Percentiles rank a stretch among this genome's conserved stretches.
Evolutionary conservation across 64 coral and sea anemone species (phyloP).

Genomic region (Pocillopora damicornis): DNA sequence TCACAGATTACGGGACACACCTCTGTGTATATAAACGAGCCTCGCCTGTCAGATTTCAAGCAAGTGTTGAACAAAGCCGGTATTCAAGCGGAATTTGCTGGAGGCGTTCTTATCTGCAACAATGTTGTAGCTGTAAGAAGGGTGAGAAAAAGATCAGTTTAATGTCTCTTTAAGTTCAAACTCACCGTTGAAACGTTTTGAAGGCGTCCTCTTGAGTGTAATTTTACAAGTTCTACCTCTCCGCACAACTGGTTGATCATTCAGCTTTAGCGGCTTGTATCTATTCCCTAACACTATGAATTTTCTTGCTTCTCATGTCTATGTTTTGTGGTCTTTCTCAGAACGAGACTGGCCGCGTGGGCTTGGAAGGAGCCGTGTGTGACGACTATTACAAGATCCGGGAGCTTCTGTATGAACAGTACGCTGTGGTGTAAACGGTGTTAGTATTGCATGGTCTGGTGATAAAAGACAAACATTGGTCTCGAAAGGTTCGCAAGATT

Average conservation of each 20-base stretch:
- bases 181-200: too few relatives aligned
- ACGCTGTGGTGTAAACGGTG: constrained; percentile 67
- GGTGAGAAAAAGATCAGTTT: constrained; percentile 48
- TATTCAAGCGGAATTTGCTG: constrained; percentile 96
- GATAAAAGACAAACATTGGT: too few relatives aligned
- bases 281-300: too few relatives aligned
- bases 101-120: constrained; percentile 96
- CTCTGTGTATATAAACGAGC: constrained; percentile 96
- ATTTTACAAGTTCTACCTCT: too few relatives aligned
- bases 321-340: constrained; percentile 7
- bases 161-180: too few relatives aligned
- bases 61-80: constrained; percentile 92
- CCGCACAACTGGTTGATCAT: too few relatives aligned
- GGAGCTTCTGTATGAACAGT: constrained; percentile 89
- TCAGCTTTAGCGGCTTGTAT: too few relatives aligned
- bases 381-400: constrained; percentile 99
- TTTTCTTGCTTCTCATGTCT: too few relatives aligned
- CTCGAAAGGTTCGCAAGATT: too few relatives aligned
- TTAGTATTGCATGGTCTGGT: neutral
- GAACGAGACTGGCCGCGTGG: constrained; percentile 97
- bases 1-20: constrained; percentile 86
- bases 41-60: constrained; percentile 95
- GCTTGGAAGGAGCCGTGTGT: constrained; percentile 94
- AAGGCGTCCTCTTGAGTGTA: too few relatives aligned
- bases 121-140: constrained; percentile 82